Conservation (phyloP, 2,113 vertebrate species). For the Craseonycteris thonglongyai region DNA sequence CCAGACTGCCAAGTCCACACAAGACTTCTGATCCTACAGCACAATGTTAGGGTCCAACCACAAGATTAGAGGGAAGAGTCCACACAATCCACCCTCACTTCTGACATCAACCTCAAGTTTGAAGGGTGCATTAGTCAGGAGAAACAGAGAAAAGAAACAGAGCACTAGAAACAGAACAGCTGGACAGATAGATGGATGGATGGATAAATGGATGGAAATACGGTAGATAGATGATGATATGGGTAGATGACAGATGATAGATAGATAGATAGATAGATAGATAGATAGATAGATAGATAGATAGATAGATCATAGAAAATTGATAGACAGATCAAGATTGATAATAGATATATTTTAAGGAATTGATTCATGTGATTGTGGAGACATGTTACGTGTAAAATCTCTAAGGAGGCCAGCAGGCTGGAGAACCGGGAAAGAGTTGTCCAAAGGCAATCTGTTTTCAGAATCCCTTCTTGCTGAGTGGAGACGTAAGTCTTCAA, state of each 20-base stretch:
- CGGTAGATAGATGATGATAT: neutral
- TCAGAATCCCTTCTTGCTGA: neutral
- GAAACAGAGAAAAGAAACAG: neutral
- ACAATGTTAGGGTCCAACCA: neutral
- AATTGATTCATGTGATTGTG: neutral
- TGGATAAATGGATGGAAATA: neutral
- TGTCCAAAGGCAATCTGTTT: neutral
- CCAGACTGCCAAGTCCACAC: neutral
- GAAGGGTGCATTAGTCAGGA: neutral
- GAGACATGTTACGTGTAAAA: neutral
- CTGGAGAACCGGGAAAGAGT: neutral
- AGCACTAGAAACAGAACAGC: neutral
- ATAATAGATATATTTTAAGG: neutral
- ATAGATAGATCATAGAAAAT: neutral
- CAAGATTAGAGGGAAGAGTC: neutral
- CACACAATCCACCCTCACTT: neutral
- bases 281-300: neutral
- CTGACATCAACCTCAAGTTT: neutral
- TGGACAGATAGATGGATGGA: neutral
- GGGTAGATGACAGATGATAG: neutral
- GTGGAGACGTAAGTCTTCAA: neutral
- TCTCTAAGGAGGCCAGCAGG: neutral
- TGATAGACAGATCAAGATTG: neutral
- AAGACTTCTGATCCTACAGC: neutral
- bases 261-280: neutral